phyloP scores from a whole-genome alignment of 2,113 vertebrate species.

The Indicator maculatus region DNA sequence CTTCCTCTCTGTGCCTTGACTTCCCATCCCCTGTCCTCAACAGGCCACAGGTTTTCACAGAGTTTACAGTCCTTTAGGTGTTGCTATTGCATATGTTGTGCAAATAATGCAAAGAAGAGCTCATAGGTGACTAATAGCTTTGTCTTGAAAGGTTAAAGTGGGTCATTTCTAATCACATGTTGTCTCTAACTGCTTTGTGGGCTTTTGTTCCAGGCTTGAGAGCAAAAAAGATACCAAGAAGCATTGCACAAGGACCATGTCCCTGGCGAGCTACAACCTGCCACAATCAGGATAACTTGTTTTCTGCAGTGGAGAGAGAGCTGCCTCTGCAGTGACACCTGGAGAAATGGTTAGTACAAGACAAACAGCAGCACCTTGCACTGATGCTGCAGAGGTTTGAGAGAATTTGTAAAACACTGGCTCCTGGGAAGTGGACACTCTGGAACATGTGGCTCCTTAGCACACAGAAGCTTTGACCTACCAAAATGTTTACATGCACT shows the following conservation, averaged over 20 bases:
- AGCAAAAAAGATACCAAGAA: not conserved
- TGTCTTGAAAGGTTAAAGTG: not conserved
- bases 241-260: accelerated
- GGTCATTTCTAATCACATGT: not conserved
- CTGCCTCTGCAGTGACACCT: not conserved
- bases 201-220: not conserved
- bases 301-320: not conserved
- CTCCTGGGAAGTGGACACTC: not conserved
- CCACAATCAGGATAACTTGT: not conserved
- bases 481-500: not conserved
- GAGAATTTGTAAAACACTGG: not conserved
- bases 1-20: not conserved
- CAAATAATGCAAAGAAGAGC: not conserved
- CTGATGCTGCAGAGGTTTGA: not conserved
- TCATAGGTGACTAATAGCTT: not conserved
- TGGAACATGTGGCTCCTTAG: not conserved
- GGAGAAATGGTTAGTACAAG: not conserved
- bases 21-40: not conserved
- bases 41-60: not conserved
- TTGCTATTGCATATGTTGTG: not conserved
- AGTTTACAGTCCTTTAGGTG: not conserved
- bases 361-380: not conserved
- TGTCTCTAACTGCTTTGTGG: not conserved
- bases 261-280: not conserved
- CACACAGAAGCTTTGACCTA: not conserved